phyloP scores from a whole-genome alignment of 2,113 vertebrate genomes.

The Pseudois nayaur region DNA sequence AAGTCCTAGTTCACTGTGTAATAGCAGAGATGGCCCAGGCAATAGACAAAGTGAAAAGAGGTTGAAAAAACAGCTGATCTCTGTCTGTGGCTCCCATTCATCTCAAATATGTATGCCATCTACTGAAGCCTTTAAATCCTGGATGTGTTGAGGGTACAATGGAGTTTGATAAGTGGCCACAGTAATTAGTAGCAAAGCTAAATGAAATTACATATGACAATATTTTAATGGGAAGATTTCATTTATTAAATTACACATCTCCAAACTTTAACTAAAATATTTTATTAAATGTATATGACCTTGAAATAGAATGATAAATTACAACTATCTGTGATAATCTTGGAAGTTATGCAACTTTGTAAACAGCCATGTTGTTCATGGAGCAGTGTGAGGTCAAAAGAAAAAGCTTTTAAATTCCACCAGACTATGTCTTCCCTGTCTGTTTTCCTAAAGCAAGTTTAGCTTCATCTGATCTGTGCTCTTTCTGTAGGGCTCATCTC shows the following conservation, averaged over 20 bases:
- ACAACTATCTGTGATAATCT: slow-evolving; percentile 74
- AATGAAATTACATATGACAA: slow-evolving; percentile 70
- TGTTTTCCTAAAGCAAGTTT: slow-evolving; percentile 21
- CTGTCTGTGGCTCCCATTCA: slow-evolving; percentile 23
- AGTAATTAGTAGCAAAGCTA: slow-evolving; percentile 72
- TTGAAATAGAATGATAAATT: slow-evolving; percentile 78
- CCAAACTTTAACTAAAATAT: slow-evolving; percentile 63
- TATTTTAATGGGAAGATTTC: slow-evolving; percentile 65
- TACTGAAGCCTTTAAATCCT: slow-evolving; percentile 35
- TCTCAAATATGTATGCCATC: slow-evolving; percentile 2
- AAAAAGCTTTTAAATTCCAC: slow-evolving; percentile 66
- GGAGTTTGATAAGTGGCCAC: slow-evolving; percentile 71
- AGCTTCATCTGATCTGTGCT: slow-evolving; percentile 46
- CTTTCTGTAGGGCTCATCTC: slow-evolving; percentile 34
- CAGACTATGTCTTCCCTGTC: slow-evolving; percentile 44
- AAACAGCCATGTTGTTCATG: slow-evolving; percentile 67
- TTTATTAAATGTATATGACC: slow-evolving; percentile 73
- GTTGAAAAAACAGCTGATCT: slow-evolving; percentile 51
- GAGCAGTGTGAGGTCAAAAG: slow-evolving; percentile 55
- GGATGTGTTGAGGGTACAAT: background rate
- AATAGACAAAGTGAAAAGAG: slow-evolving; percentile 1
- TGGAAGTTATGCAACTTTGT: slow-evolving; percentile 56
- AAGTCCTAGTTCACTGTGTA: background rate
- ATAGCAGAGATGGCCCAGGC: background rate
- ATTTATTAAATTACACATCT: slow-evolving; percentile 51